Percentiles rank a stretch among this genome's conserved stretches.
These are phyloP conservation scores for Spermophilus dauricus DNA, from an alignment of 2,113 vertebrate genomes.

Conservation along the genomic window DNA sequence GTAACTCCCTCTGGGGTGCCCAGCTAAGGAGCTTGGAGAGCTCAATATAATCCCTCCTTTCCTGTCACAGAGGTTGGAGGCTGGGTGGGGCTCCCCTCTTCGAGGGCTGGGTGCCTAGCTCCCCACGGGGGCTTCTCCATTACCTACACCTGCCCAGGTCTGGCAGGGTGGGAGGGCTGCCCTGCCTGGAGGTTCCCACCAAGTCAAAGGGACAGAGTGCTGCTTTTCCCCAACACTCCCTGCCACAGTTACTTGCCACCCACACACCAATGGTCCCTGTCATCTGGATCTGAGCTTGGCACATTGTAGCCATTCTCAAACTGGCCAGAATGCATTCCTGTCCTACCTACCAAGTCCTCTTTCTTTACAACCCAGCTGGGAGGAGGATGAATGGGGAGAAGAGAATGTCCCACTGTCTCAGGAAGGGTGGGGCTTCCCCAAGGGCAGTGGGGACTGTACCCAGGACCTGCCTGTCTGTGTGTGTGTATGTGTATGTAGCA, in stretches of 20 bases:
- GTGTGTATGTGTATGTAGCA: not conserved
- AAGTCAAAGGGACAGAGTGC: not conserved
- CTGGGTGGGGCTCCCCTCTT: not conserved
- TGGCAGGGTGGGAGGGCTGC: not conserved
- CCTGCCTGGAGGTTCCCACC: not conserved
- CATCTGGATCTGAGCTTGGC: constrained; percentile 26
- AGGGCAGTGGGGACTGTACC: not conserved
- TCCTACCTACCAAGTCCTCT: not conserved
- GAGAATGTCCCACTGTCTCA: constrained; percentile 50
- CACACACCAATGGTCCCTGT: not conserved
- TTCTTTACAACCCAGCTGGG: not conserved
- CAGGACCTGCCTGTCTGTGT: not conserved
- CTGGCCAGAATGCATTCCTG: constrained; percentile 28
- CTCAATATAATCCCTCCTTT: not conserved
- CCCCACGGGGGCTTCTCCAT: not conserved
- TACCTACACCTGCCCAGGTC: not conserved
- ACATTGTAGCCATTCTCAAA: not conserved
- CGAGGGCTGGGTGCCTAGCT: not conserved
- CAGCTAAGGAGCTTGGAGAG: not conserved
- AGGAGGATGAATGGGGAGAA: constrained; percentile 3
- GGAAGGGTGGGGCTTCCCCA: not conserved
- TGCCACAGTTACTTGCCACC: not conserved
- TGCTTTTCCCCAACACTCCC: not conserved
- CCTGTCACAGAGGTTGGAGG: not conserved
- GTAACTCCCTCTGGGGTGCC: not conserved